Evolutionary conservation across 2,888 invertebrate species (phyloP), one percentile per base, ranked within the genome.

Genomic region (Dermolepida albohirtum): DNA sequence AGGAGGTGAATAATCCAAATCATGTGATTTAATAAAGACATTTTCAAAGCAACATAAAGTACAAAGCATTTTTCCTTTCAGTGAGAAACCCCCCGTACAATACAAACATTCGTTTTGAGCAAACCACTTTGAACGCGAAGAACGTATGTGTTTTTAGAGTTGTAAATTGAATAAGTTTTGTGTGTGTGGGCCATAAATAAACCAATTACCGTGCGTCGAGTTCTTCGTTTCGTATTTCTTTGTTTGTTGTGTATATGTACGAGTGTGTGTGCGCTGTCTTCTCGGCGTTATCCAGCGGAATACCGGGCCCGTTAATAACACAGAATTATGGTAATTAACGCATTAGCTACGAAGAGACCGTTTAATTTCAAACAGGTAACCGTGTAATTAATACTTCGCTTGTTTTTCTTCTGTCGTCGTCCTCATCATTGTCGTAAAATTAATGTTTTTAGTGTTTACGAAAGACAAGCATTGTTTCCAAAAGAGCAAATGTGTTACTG

Each of bases 311-410:
- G 51, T 52, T 52, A 52, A 52, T 52, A 52, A 52, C 51, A 34
- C 51, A 52, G 51, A 52, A 52, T 52, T 52, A 52, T 52, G 51
- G 51, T 52, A 52, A 52, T 52, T 52, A 52, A 52, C 51, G 51
- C 51, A 52, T 52, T 52, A 52, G 29, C 51, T 52, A 12, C 34
- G 51, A 52, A 52, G 51, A 34, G 51, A 34, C 29, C 51, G 51
- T 52, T 52, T 52, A 52, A 52, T 52, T 49, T 52, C 51, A 52
- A 52, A 34, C 51, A 14, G 29, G 29, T 52, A 52, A 52, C 29
- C 29, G 34, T 52, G 34, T 52, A 52, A 52, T 52, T 52, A 52
- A 52, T 52, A 52, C 29, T 52, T 52, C 29, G 51, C 34, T 52
- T 52, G 51, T 52, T 34, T 52, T 52, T 52, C 51, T 34, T 34